Evolutionary conservation across 2,888 invertebrate genomes (phyloP), one percentile per base, ranked within the genome.

Genomic region (Plebejus argus): DNA sequence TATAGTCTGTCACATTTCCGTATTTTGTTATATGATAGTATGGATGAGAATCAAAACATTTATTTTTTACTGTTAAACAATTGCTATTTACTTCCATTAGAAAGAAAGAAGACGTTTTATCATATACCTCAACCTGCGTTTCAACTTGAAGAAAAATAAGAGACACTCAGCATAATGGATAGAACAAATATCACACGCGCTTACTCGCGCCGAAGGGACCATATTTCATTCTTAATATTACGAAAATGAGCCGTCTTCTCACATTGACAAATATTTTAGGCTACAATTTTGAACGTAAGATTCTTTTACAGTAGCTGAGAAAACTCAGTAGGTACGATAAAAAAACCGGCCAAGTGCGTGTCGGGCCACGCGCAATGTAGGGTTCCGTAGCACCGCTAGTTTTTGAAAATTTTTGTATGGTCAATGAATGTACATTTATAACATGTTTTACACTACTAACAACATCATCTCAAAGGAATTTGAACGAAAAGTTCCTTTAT

Each of bases 121-220:
- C 5, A 18, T 49, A 49, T 1, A 18, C 28, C 28, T 66, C 28
- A 66, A 66, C 66, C 66, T 66, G 28, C 6, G 15, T 33, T 66
- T 66, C 66, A 33, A 18, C 15, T 18, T 10, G 39, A 71, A 71
- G 71, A 71, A 39, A 39, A 71, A 71, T 71, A 71, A 35, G 71
- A 71, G 39, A 71, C 71, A 71, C 71, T 71, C 71, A 71, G 20
- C 35, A 18, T 71, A 71, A 66, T 66, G 66, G 66, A 66, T 66
- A 66, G 28, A 66, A 66, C 66, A 66, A 66, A 66, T 66, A 66
- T 66, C 66, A 66, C 66, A 66, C 66, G 66, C 66, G 66, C 28
- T 66, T 66, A 66, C 66, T 66, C 28, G 15, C 66, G 18, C 66
- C 28, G 10, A 23, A 66, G 28, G 28, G 66, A 66, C 66, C 66